Evolutionary conservation across 2,888 invertebrate genomes (phyloP).

Genomic region (Blastobasis lacticolella): DNA sequence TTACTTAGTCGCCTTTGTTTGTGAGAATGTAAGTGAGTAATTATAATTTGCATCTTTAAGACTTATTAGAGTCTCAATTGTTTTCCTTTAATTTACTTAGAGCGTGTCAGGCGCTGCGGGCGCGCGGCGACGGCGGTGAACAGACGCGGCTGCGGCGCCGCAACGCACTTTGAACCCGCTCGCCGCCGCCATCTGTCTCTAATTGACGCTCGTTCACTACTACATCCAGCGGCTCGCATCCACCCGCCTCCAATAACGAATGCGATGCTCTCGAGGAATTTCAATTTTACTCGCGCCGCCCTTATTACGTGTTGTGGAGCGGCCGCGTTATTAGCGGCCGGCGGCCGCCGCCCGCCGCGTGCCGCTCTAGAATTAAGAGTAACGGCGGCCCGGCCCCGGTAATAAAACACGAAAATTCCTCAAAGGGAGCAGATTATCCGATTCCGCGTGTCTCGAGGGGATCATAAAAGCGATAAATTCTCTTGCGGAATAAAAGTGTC

Average conservation of each 20-base stretch:
- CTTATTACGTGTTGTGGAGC: conserved; percentile 3
- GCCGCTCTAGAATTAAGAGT: conserved; percentile 9
- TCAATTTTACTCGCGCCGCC: conserved; percentile 17
- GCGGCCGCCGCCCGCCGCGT: background rate
- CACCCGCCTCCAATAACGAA: conserved; percentile 7
- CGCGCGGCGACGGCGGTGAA: too few species aligned
- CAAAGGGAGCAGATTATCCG: conserved; percentile 19
- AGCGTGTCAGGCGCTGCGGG: background rate
- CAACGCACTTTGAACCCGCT: background rate
- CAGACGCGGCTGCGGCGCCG: background rate
- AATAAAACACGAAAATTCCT: conserved; percentile 17
- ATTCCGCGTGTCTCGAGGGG: conserved; percentile 19
- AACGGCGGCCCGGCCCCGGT: conserved; percentile 7
- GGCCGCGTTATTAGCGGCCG: conserved; percentile 6
- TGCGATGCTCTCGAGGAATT: conserved; percentile 16
- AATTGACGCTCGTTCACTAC: conserved; percentile 12
- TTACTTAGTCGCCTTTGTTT: too few species aligned
- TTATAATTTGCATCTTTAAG: too few species aligned
- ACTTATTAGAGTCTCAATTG: too few species aligned
- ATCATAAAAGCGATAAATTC: conserved; percentile 22
- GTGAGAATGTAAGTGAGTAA: too few species aligned
- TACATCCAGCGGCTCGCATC: background rate
- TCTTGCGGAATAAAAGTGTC: conserved; percentile 12
- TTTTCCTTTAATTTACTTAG: too few species aligned
- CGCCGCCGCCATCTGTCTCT: conserved; percentile 13